Conservation (phyloP, 2,113 vertebrate genomes). For the Cettia cetti region DNA sequence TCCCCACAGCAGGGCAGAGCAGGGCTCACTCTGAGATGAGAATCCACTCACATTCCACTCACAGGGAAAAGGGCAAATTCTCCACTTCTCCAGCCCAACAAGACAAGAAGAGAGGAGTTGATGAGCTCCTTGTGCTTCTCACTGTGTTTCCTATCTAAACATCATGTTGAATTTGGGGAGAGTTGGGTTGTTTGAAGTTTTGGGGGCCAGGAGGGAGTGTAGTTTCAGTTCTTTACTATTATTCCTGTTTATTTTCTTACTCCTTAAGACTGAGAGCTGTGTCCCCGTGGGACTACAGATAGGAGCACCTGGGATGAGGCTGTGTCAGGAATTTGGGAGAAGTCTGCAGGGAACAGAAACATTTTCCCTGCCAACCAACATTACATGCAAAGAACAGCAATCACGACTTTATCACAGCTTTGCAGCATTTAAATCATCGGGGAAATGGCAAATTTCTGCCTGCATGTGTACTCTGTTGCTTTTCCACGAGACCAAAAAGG, state of each 20-base stretch:
- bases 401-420: background rate
- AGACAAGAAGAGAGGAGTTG: background rate
- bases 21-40: background rate
- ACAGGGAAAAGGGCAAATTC: background rate
- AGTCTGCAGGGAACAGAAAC: background rate
- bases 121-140: background rate
- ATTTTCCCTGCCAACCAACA: background rate
- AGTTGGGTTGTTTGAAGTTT: background rate
- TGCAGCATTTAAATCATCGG: background rate
- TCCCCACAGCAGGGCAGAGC: rapidly evolving
- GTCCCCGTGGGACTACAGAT: background rate
- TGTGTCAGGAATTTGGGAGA: background rate
- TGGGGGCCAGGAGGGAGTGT: rapidly evolving
- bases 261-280: background rate
- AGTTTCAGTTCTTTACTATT: background rate
- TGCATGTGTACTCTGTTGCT: background rate
- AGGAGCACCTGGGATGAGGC: background rate
- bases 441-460: background rate
- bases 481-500: background rate
- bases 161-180: background rate
- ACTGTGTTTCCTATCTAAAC: background rate
- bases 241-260: background rate
- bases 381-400: background rate
- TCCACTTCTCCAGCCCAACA: background rate
- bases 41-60: background rate